Base-by-base conservation (phyloP, 2,797 vertebrate species). In the Oreochromis grahami region DNA sequence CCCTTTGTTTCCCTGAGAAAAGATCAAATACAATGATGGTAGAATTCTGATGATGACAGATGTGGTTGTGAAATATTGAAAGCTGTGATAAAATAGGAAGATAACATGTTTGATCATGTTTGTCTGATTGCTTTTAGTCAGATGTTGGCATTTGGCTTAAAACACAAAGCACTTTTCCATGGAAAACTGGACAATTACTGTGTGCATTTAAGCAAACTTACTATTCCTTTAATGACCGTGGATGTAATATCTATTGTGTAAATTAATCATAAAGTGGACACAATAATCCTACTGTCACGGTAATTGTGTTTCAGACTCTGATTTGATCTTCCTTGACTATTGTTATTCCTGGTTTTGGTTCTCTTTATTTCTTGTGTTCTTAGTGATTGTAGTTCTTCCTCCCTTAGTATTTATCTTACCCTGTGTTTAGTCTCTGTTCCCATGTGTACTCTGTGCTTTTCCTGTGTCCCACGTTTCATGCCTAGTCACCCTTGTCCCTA, bases 361-460 rank as follows among this genome's bases (percentile, higher is more conserved):
- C 15, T 0, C 15, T 60, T 60, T 60, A 60, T 60, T 60, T 34
- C 56, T 60, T 34, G 29, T 34, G 56, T 11, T 19, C 56, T 19
- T 34, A 34, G 56, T 60, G 15, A 34, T 19, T 34, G 56, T 3
- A 19, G 56, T 60, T 2, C 56, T 60, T 60, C 56, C 15, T 19
- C 24, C 50, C 15, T 34, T 3, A 19, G 5, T 60, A 60, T 60
- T 60, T 60, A 19, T 26, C 3, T 53, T 7, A 24, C 21, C 21
- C 11, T 1, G 6, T 10, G 55, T 32, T 58, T 58, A 58, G 29
- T 58, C 0, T 34, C 15, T 58, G 55, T 32, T 58, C 55, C 55
- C 55, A 58, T 15, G 5, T 58, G 26, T 58, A 1, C 55, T 10
- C 5, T 0, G 15, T 34, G 29, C 29, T 58, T 0, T 34, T 34